Evolutionary conservation across 1,140 invertebrate genomes (phyloP), one percentile per base, ranked within the genome.

Genomic region (Papilio polyxenes): DNA sequence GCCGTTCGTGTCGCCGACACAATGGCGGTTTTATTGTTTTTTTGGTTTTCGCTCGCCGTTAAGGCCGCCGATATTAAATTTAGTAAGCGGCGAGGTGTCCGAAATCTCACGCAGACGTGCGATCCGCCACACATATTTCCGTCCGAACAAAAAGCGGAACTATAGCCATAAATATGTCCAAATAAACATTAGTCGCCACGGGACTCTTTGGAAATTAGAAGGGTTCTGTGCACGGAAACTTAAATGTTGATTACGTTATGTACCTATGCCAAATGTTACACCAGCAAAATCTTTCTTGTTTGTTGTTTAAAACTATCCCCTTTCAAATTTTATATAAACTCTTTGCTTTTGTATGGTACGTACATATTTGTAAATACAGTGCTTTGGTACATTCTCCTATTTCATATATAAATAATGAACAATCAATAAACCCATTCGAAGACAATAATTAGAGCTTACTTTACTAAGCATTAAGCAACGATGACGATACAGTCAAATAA

Each of bases 111-210:
- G 92, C 90, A 91, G 93, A 94, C 93, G 93, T 93, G 93, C 92
- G 92, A 94, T 92, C 92, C 93, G 93, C 92, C 93, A 93, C 92
- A 93, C 92, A 93, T 93, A 93, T 93, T 94, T 94, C 90, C 93
- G 91, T 92, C 90, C 83, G 86, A 88, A 92, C 92, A 93, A 94
- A 94, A 94, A 94, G 93, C 92, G 90, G 92, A 94, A 94, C 93
- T 93, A 93, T 94, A 92, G 91, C 92, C 93, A 94, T 94, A 94
- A 94, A 94, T 93, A 94, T 94, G 92, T 94, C 92, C 92, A 94
- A 94, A 93, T 93, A 94, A 94, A 93, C 92, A 93, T 93, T 93
- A 93, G 93, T 92, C 90, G 90, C 86, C 88, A 87, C 86, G 89
- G 81, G 88, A 84, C 87, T 87, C 88, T 88, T 89, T 87, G 88